A percentile compares a stretch with the other conserved stretches of the same genome.
phyloP scores from a whole-genome alignment of 2,797 vertebrate species.

The Mus caroli region DNA sequence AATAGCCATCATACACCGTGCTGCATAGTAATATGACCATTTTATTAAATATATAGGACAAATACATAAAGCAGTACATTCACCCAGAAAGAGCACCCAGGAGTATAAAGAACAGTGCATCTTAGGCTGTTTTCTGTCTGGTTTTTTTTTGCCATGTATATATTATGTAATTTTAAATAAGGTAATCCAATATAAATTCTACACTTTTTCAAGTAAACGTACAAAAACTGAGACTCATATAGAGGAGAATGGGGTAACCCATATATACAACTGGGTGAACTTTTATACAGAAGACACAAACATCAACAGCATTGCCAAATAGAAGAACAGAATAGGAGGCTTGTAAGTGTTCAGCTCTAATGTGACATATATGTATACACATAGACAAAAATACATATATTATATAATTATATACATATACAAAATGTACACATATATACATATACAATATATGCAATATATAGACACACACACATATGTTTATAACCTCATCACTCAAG shows the following conservation, averaged over 20 bases:
- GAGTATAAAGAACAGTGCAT: background rate
- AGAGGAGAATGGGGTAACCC: background rate
- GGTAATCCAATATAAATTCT: conserved; percentile 27
- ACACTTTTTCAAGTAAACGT: background rate
- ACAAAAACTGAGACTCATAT: background rate
- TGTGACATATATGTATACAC: background rate
- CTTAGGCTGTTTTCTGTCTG: background rate
- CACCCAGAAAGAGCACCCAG: background rate
- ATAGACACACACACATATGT: background rate
- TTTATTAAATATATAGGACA: background rate
- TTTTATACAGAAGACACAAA: background rate
- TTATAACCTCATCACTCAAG: background rate
- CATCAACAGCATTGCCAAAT: background rate
- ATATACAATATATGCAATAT: background rate
- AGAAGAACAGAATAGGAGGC: background rate
- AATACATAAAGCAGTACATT: background rate
- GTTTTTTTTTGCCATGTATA: background rate
- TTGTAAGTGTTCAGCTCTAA: background rate
- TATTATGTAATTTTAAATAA: conserved; percentile 7
- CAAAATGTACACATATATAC: no score
- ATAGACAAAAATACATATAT: no score
- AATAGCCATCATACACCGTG: background rate
- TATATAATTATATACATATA: no score
- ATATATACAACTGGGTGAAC: background rate
- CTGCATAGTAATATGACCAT: background rate